Conservation (phyloP, 1,140 invertebrate species). For the Drosophila elegans region DNA sequence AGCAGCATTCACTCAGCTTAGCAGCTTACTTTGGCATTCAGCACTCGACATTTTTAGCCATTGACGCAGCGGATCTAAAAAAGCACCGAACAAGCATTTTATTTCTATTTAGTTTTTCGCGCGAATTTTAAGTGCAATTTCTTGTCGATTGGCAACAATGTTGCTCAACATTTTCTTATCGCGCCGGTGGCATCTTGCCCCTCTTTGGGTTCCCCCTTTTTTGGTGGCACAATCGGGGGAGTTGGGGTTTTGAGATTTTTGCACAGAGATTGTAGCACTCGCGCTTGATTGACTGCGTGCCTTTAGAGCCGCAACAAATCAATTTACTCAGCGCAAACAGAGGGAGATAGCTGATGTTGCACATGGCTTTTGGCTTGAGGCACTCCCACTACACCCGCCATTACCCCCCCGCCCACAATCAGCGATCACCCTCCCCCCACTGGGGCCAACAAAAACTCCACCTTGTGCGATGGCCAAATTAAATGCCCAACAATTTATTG, state of each 20-base stretch:
- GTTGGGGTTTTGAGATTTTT: constrained; percentile 28
- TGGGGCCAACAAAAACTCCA: constrained; percentile 9
- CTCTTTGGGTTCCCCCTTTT: neutral
- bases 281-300: constrained; percentile 73
- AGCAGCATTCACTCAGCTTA: constrained; percentile 15
- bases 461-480: constrained; percentile 65
- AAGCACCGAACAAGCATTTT: constrained; percentile 48
- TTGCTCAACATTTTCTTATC: constrained; percentile 69
- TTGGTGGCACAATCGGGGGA: constrained; percentile 1
- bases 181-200: constrained; percentile 50
- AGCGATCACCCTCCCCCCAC: neutral
- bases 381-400: constrained; percentile 29
- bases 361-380: constrained; percentile 17
- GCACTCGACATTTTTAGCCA: constrained; percentile 42
- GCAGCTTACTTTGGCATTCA: constrained; percentile 30
- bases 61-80: constrained; percentile 34
- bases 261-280: constrained; percentile 49
- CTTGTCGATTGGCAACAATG: constrained; percentile 68
- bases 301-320: constrained; percentile 81
- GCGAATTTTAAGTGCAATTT: constrained; percentile 79
- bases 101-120: constrained; percentile 57
- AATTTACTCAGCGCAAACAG: constrained; percentile 64
- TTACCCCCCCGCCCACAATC: neutral
- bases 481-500: constrained; percentile 73
- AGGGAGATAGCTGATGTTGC: constrained; percentile 35